Evolutionary conservation across 2,797 vertebrate species (phyloP).

Genomic region (Gymnodraco acuticeps): DNA sequence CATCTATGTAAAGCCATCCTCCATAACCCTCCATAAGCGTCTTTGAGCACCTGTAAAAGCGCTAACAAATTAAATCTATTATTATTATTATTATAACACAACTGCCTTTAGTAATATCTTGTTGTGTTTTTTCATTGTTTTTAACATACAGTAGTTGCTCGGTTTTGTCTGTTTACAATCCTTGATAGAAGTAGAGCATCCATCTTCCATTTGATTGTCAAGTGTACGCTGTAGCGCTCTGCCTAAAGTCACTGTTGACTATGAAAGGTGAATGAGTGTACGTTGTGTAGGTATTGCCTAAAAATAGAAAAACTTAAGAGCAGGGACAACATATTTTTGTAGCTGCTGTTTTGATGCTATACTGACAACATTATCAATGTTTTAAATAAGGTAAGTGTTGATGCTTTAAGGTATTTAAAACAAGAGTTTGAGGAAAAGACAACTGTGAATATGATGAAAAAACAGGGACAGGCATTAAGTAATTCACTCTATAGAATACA

Average conservation of each 20-base stretch:
- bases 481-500: background rate
- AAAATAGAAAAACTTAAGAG: slow-evolving; percentile 52
- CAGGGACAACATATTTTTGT: slow-evolving; percentile 38
- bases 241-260: slow-evolving; percentile 47
- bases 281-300: slow-evolving; percentile 44
- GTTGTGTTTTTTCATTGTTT: slow-evolving; percentile 9
- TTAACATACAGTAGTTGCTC: background rate
- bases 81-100: too few relatives aligned
- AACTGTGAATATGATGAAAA: background rate
- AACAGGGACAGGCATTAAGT: background rate
- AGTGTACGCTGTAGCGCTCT: slow-evolving; percentile 17
- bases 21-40: too few relatives aligned
- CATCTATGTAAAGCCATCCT: background rate
- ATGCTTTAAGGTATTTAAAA: background rate
- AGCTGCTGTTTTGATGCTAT: slow-evolving; percentile 32
- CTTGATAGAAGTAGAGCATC: too few relatives aligned
- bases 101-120: slow-evolving; percentile 33
- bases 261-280: slow-evolving; percentile 56
- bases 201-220: slow-evolving; percentile 2
- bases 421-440: background rate
- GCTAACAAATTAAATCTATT: too few relatives aligned
- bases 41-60: too few relatives aligned
- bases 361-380: background rate
- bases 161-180: slow-evolving; percentile 2
- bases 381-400: background rate